Base-by-base conservation (phyloP, 2,797 vertebrate genomes). In the Coregonus sp. region DNA sequence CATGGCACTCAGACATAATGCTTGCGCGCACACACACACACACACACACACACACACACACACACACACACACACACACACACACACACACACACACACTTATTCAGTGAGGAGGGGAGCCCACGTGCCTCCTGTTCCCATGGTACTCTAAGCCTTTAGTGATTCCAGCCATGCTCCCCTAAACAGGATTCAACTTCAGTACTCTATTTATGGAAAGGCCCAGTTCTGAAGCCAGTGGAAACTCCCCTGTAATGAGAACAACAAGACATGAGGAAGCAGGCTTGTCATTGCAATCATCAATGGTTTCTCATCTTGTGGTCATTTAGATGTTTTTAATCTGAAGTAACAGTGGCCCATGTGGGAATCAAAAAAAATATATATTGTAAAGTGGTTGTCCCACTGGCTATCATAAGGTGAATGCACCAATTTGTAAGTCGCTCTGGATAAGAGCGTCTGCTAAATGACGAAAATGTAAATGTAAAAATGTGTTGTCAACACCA, bases 1-100 rank as follows among this genome's bases (percentile, higher is more conserved):
- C 50, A 7, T 11, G 12, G 47, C 15, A 75, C 14, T 75, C 54
- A 76, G 4, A 68, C 20, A 74, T 0, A 76, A 3, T 68, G 14
- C 33, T 5, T 35, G 33, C n/a, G 69, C 15, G 76, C 54, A 78
- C 5, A 72, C 20, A 63, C 37, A 63, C 54, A 63, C 59, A 37
- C 70, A 63, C 69, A 66, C 68, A 59, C 75, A 76, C 54, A 72
- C 56, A 65, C 73, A 74, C 54, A 63, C 72, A 40, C 72, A 59
- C 52, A 61, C 31, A 40, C 72, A 56, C 74, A 54, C 74, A 50
- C 73, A 68, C 74, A 52, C 29, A 69, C 66, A 77, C 56, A 77
- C 75, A 77, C 56, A 72, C 75, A 14, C 16, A 47, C 51, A 71
- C 40, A 51, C 40, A 52, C 65, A 29, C 51, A 66, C 25, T 4